Evolutionary conservation across 2,888 invertebrate species (phyloP).

Genomic region (Linnaemya tessellans): DNA sequence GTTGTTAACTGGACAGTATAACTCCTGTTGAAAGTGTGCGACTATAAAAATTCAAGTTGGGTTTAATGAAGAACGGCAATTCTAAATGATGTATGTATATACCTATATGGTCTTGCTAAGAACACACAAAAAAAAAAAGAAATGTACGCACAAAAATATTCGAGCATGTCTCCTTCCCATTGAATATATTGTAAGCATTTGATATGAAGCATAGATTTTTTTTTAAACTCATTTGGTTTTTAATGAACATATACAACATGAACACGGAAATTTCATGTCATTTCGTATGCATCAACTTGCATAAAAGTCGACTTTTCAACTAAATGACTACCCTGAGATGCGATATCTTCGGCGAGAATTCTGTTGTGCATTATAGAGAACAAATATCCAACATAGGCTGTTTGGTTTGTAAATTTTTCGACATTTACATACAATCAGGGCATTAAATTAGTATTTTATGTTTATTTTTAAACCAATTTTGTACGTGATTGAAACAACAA

Average conservation of each 20-base stretch:
- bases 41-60: too few species aligned
- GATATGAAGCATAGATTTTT: conserved; percentile 30
- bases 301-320: background rate
- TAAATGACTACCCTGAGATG: conserved; percentile 1
- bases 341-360: background rate
- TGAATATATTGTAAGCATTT: conserved; percentile 35
- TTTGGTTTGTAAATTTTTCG: conserved; percentile 45
- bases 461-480: conserved; percentile 59
- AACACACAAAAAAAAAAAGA: conserved; percentile 23
- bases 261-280: conserved; percentile 43
- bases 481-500: conserved; percentile 41
- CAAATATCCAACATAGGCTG: conserved; percentile 14
- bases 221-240: background rate
- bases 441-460: conserved; percentile 57
- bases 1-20: too few species aligned
- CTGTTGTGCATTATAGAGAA: background rate
- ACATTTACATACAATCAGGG: conserved; percentile 58
- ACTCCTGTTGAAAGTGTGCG: too few species aligned
- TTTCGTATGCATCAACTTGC: background rate
- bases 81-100: background rate
- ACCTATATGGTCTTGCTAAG: conserved; percentile 40
- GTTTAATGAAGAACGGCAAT: background rate
- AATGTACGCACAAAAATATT: conserved; percentile 29
- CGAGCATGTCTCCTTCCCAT: conserved; percentile 40
- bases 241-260: conserved; percentile 1